Base-by-base conservation (phyloP, 2,113 vertebrate genomes). In the Chauna torquata region DNA sequence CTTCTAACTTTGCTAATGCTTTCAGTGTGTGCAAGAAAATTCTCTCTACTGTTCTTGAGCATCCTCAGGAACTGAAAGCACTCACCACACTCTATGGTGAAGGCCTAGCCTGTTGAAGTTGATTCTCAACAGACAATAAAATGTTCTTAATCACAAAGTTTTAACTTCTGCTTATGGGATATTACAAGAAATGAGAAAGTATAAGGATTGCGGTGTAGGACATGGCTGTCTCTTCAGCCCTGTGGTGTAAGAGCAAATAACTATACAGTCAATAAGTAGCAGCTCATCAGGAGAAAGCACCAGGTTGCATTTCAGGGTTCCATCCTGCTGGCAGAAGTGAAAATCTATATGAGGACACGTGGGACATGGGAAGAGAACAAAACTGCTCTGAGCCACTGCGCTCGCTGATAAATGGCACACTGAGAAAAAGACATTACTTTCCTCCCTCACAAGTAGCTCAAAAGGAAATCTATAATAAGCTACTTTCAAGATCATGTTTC, bases 371-470 rank as follows among this genome's bases (percentile, higher is more conserved):
- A 84, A 94, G n/a, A 97, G 79, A 93, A 95, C 65, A 93, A 97
- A 98, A 98, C 96, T 98, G 94, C 93, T 98, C 84, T 96, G 97
- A 96, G 97, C 90, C 96, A 45, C 88, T 97, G 96, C 0, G 78
- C 58, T 97, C n/a, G 40, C 69, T 98, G 97, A 98, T 95, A 96
- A 97, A 98, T 97, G 92, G 44, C 70, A 90, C 64, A 65, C 42
- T 86, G 80, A 93, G 85, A 95, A 82, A 85, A 96, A 96, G 80
- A 81, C 81, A 89, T 92, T 88, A 84, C 83, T 92, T 81, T 83
- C 62, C 74, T 94, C 64, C 62, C 83, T 74, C 77, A 94, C 45
- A 80, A 50, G 52, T 87, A 91, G 82, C 75, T 57, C 49, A 75
- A 97, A 88, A 9, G 4, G 45, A 95, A 96, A 97, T 96, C 82